A percentile compares a stretch with the other conserved stretches of the same genome.
These are phyloP conservation scores for Drosophila leonis DNA, from an alignment of 2,888 invertebrate species.

Conservation along the genomic window DNA sequence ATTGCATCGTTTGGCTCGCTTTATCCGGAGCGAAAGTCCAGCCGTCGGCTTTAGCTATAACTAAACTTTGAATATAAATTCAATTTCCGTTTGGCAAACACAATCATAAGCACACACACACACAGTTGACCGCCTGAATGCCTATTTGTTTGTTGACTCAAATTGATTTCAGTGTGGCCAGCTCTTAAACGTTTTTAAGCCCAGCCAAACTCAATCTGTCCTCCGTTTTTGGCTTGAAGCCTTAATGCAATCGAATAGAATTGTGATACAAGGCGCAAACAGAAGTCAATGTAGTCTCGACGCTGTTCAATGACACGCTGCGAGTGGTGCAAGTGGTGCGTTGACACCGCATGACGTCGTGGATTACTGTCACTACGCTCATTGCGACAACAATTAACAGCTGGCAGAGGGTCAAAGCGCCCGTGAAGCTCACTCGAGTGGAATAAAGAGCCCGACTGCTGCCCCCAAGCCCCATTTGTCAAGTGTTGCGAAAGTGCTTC, in stretches of 20 bases:
- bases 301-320: conserved; percentile 17
- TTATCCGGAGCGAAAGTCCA: neutral
- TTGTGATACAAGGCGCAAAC: neutral
- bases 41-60: conserved; percentile 4
- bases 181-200: conserved; percentile 1
- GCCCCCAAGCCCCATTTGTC: neutral
- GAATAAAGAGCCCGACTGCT: neutral
- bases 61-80: conserved; percentile 24
- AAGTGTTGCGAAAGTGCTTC: neutral
- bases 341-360: conserved; percentile 5
- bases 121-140: neutral
- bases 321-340: neutral
- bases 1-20: conserved; percentile 6
- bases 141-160: conserved; percentile 26
- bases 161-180: conserved; percentile 30
- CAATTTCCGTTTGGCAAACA: conserved; percentile 48
- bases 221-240: neutral
- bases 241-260: neutral
- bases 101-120: conserved; percentile 7
- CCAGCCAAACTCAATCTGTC: neutral
- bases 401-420: conserved; percentile 17
- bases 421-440: conserved; percentile 12
- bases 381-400: conserved; percentile 25
- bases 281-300: conserved; percentile 17
- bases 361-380: conserved; percentile 12